Percentiles rank a stretch among this genome's conserved stretches.
Conservation (phyloP, 2,797 vertebrate species). For the Thalassophryne amazonica region DNA sequence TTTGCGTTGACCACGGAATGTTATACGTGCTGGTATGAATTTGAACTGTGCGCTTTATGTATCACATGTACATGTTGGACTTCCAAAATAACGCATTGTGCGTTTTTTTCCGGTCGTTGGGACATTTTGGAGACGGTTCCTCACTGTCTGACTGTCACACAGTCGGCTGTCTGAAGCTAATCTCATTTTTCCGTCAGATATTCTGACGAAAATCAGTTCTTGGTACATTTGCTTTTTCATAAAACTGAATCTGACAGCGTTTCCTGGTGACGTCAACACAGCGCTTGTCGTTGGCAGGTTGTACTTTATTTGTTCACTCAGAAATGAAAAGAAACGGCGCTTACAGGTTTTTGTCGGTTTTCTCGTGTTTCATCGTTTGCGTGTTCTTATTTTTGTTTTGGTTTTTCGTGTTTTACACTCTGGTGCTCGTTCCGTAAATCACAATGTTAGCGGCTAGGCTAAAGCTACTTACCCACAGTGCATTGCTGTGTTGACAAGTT, state of each 20-base stretch:
- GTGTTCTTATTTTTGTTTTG: constrained; percentile 72
- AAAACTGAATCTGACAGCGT: too few relatives aligned
- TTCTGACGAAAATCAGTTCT: not conserved
- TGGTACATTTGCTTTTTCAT: not conserved
- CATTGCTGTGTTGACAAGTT: constrained; percentile 52
- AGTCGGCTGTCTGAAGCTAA: not conserved
- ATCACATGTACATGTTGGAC: too few relatives aligned
- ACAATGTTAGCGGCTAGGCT: constrained; percentile 25
- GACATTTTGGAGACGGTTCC: constrained; percentile 15
- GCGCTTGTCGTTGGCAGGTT: not conserved
- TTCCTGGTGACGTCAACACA: too few relatives aligned
- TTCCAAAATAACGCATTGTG: not conserved
- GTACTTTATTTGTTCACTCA: not conserved
- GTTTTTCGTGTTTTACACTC: constrained; percentile 75
- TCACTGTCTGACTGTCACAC: not conserved
- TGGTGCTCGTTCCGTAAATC: constrained; percentile 58
- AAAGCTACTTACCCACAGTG: constrained; percentile 51
- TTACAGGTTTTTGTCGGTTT: constrained; percentile 76
- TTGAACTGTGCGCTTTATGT: too few relatives aligned
- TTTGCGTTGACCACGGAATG: too few relatives aligned
- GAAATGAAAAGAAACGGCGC: constrained; percentile 76
- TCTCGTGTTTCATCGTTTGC: constrained; percentile 73
- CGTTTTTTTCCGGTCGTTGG: not conserved
- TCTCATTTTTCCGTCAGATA: not conserved
- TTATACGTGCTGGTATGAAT: too few relatives aligned